These are phyloP conservation scores for Mesorhabditis sp. DNA, from an alignment of 2,888 invertebrate species.

Conservation along the genomic window DNA sequence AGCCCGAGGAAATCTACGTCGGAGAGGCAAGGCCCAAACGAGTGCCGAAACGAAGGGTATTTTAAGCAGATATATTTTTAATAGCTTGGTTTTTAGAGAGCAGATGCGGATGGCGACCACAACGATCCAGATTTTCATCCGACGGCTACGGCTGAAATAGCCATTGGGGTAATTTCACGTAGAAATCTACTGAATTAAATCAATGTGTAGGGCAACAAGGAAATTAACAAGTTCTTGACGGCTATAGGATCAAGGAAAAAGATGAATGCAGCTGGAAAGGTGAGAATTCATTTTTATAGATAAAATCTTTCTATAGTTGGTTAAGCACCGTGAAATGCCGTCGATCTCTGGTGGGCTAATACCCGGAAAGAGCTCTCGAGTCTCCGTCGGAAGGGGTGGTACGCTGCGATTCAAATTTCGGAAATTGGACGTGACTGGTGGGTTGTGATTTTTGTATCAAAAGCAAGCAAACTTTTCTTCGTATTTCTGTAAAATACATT, in stretches of 20 bases:
- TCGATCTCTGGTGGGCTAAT: neutral
- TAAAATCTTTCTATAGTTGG: neutral
- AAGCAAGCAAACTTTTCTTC: neutral
- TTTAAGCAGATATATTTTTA: too few species aligned
- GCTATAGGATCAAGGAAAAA: neutral
- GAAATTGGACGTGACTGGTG: neutral
- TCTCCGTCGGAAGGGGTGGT: neutral
- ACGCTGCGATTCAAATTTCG: conserved; percentile 3
- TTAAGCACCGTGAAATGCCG: neutral
- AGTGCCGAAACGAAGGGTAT: too few species aligned
- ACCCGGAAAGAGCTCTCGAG: neutral
- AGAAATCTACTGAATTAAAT: too few species aligned
- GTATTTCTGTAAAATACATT: neutral
- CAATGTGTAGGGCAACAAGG: neutral
- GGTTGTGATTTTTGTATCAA: neutral
- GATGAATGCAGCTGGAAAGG: neutral
- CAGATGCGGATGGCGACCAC: neutral
- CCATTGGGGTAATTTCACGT: neutral
- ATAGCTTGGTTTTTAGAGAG: too few species aligned
- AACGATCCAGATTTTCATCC: conserved; percentile 2
- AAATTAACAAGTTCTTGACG: neutral
- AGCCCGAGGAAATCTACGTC: too few species aligned
- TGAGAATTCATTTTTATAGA: neutral
- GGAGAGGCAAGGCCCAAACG: too few species aligned
- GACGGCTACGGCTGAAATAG: neutral